Percentiles rank a stretch among this genome's conserved stretches.
phyloP scores from a whole-genome alignment of 2,888 invertebrate species.

The Hypena proboscidalis region DNA sequence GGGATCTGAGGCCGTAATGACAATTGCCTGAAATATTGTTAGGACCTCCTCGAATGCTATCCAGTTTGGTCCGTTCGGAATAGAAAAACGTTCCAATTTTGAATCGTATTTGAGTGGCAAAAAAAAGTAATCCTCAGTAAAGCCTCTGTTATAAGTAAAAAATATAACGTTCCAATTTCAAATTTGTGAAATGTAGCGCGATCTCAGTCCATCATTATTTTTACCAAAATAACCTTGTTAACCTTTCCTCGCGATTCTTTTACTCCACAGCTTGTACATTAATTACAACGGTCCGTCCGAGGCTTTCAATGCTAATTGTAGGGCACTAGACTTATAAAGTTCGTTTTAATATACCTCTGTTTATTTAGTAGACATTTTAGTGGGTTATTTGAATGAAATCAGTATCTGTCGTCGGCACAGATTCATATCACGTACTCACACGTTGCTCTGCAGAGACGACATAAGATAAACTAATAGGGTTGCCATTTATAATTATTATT shows the following conservation, averaged over 20 bases:
- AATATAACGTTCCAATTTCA: no score
- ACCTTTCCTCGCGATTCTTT: conserved; percentile 55
- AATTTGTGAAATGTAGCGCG: no score
- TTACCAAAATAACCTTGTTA: conserved; percentile 43
- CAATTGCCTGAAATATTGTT: no score
- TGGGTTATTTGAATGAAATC: conserved; percentile 29
- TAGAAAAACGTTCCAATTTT: no score
- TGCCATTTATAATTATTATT: no score
- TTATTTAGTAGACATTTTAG: conserved; percentile 9
- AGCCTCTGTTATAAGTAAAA: no score
- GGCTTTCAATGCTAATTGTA: conserved; percentile 49
- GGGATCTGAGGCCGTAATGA: no score
- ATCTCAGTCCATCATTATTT: no score
- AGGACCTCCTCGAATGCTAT: conserved; percentile 50
- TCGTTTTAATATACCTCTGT: not conserved
- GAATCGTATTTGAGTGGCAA: no score
- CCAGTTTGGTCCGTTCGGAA: no score
- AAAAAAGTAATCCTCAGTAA: no score
- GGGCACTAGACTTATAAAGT: conserved; percentile 27
- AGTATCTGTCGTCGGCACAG: conserved; percentile 50
- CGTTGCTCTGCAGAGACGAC: conserved; percentile 59
- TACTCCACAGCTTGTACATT: conserved; percentile 49
- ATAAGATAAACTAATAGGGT: no score
- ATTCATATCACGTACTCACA: conserved; percentile 57
- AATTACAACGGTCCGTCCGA: conserved; percentile 37